These are phyloP conservation scores for Philypnodon macrostomus DNA, from an alignment of 2,797 vertebrate genomes.

Conservation along the genomic window DNA sequence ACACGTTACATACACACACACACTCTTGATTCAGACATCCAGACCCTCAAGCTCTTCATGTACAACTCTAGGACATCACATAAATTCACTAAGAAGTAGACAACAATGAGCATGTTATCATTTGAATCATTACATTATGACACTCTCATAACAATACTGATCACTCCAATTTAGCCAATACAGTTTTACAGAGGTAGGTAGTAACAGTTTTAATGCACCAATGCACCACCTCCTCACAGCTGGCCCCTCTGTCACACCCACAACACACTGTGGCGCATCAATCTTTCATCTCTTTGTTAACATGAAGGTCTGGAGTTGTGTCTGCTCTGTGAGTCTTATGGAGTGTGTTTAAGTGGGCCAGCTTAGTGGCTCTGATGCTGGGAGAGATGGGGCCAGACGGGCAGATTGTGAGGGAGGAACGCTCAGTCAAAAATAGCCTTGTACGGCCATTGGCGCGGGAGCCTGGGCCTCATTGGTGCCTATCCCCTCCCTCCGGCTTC, in stretches of 20 bases:
- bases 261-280: conserved; percentile 8
- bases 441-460: conserved; percentile 54
- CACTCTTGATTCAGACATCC: too few species aligned
- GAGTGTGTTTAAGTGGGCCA: conserved; percentile 14
- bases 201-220: too few species aligned
- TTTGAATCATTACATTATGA: too few species aligned
- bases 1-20: too few species aligned
- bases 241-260: conserved; percentile 26
- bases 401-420: conserved; percentile 36
- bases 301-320: conserved; percentile 15
- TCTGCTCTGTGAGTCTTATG: conserved; percentile 17
- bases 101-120: too few species aligned
- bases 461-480: conserved; percentile 46
- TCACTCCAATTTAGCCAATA: too few species aligned
- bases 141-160: too few species aligned
- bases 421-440: conserved; percentile 63
- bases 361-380: conserved; percentile 19
- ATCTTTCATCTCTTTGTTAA: neutral
- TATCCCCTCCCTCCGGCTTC: neutral
- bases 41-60: too few species aligned
- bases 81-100: too few species aligned
- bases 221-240: conserved; percentile 8
- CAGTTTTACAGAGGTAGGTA: neutral
- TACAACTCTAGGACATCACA: too few species aligned
- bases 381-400: conserved; percentile 38